Conservation (phyloP, 2,888 invertebrate species). For the Uloborus plumipes region DNA sequence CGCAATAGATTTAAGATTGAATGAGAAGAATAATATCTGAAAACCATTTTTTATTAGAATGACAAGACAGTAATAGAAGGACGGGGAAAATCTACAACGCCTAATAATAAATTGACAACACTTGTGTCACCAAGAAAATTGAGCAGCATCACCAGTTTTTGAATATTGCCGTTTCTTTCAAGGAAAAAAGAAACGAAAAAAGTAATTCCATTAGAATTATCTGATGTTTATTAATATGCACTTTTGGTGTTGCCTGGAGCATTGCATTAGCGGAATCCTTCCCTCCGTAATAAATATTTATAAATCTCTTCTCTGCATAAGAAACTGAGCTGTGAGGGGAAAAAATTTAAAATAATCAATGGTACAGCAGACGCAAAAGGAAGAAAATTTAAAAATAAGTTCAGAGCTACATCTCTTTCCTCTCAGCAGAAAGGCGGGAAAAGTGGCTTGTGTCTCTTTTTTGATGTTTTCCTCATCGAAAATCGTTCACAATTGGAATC, state of each 20-base stretch:
- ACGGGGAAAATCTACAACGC: constrained; percentile 3
- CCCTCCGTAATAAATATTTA: constrained; percentile 59
- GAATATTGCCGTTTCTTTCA: constrained; percentile 16
- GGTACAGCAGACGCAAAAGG: constrained; percentile 21
- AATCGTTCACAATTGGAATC: too few species aligned
- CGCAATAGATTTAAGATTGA: too few species aligned
- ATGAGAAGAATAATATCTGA: constrained; percentile 11
- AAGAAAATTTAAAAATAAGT: constrained; percentile 40
- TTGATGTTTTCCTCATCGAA: too few species aligned
- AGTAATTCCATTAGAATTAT: constrained; percentile 62
- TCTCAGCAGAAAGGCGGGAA: not conserved
- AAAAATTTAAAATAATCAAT: constrained; percentile 50
- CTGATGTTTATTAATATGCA: constrained; percentile 63
- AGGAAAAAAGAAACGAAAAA: constrained; percentile 9
- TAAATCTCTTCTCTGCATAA: constrained; percentile 41
- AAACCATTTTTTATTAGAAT: constrained; percentile 29
- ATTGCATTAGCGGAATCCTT: constrained; percentile 56
- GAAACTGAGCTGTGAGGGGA: constrained; percentile 12
- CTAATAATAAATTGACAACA: constrained; percentile 54
- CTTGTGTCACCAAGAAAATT: constrained; percentile 52
- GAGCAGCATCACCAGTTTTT: constrained; percentile 43
- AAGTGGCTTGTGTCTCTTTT: constrained; percentile 1
- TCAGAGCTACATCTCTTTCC: constrained; percentile 13
- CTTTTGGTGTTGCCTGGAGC: constrained; percentile 23
- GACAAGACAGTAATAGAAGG: constrained; percentile 34